Base-by-base conservation (phyloP, 1,140 invertebrate species). In the Hesperophylax magnus region DNA sequence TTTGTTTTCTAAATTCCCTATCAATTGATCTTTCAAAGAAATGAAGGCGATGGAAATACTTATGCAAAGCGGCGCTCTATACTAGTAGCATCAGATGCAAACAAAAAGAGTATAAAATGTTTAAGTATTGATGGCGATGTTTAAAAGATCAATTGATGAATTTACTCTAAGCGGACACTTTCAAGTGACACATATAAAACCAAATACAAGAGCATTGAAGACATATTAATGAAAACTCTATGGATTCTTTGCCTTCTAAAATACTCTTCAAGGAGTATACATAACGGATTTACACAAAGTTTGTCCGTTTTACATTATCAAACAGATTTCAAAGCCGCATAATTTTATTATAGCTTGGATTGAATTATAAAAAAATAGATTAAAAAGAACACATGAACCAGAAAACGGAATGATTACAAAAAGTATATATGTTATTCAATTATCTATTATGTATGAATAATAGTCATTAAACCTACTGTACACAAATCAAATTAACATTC, bases 391-490 rank as follows among this genome's bases (percentile, higher is more conserved):
- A 69, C 56, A 83, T 77, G 61, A 76, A 81, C 77, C 82, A 80
- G 77, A 77, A 67, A 78, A 67, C 82, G 82, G 82, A 84, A 84
- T 84, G 82, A 78, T 84, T 84, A 77, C 65, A 81, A 83, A 77
- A 67, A 71, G 58, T 63, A 61, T 81, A 27, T 20, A 76, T 76
- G 72, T 58, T 76, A 72, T 76, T 58, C 17, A 76, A 78, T 69
- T 78, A 72, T 53, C 79, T 83, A 83, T 83, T 78, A 80, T 78
- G 74, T 77, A 81, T 81, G 82, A 81, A 81, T 80, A 83, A 80
- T 81, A 79, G 65, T 83, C 34, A 74, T 83, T 81, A 78, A 83
- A 69, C 74, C 82, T 84, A 84, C 82, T 84, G 82, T 84, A 84
- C 82, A 84, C 79, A 84, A 81, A 81, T 84, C 58, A 84, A 81